phyloP scores from a whole-genome alignment of 2,888 invertebrate genomes.

The Apodemia mormo region DNA sequence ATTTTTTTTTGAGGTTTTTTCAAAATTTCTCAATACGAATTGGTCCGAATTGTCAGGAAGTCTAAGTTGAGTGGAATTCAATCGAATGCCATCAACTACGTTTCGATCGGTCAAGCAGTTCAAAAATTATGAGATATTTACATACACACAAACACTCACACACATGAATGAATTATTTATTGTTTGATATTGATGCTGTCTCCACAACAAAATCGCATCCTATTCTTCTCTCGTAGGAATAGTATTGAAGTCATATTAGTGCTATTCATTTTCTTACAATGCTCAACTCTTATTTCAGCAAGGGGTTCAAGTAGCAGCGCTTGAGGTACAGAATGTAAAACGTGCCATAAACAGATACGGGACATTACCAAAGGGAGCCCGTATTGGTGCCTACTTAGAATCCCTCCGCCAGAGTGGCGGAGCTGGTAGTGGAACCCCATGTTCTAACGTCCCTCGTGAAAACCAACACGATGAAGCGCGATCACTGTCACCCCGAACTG shows the following conservation, averaged over 20 bases:
- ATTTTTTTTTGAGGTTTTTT: no score
- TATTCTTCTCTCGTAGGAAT: no score
- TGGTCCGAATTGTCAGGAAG: no score
- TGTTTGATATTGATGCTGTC: no score
- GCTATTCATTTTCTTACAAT: background rate
- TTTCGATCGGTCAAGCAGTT: no score
- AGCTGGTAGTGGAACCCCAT: slow-evolving; percentile 61
- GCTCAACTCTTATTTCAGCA: slow-evolving; percentile 43
- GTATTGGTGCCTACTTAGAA: slow-evolving; percentile 98
- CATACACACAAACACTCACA: no score
- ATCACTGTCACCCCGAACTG: slow-evolving; percentile 85
- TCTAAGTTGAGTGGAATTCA: no score
- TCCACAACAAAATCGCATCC: no score
- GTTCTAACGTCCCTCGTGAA: slow-evolving; percentile 54
- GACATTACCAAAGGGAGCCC: slow-evolving; percentile 96
- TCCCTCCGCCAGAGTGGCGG: slow-evolving; percentile 91
- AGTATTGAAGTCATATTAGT: background rate
- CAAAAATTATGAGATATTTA: no score
- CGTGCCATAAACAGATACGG: slow-evolving; percentile 97
- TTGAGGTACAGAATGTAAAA: slow-evolving; percentile 97
- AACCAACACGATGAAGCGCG: slow-evolving; percentile 65
- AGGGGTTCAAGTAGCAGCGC: slow-evolving; percentile 92
- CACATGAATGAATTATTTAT: no score
- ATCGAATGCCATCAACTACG: no score
- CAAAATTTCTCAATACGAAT: no score